Percentiles rank a stretch among this genome's conserved stretches.
Evolutionary conservation across 2,888 invertebrate species (phyloP).

Genomic region (Atherix ibis): DNA sequence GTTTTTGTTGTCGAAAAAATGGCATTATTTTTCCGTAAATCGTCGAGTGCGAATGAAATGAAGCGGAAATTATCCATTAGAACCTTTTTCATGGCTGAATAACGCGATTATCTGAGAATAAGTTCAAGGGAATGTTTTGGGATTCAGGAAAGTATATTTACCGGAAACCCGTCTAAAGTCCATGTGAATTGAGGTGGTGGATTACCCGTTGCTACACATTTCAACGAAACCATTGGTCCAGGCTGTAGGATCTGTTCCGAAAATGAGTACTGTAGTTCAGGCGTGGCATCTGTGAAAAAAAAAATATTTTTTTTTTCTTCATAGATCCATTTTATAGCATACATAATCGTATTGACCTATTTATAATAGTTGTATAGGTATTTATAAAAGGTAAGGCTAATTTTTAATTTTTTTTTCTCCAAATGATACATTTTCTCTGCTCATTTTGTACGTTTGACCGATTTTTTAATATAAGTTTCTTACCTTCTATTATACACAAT

Average conservation of each 20-base stretch:
- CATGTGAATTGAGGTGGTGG: constrained; percentile 86
- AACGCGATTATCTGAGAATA: constrained; percentile 5
- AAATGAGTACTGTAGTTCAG: constrained; percentile 81
- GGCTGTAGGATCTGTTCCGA: constrained; percentile 84
- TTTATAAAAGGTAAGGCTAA: too few species aligned
- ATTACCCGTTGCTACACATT: constrained; percentile 88
- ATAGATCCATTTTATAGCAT: neutral
- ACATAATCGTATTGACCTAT: neutral
- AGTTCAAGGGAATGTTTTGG: neutral
- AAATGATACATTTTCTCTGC: too few species aligned
- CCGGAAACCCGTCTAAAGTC: constrained; percentile 77
- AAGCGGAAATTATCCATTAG: constrained; percentile 13
- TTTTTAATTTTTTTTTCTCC: too few species aligned
- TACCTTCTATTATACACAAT: too few species aligned
- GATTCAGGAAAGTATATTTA: constrained; percentile 36
- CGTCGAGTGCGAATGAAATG: constrained; percentile 8
- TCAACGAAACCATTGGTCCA: constrained; percentile 78
- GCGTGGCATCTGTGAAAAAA: constrained; percentile 65
- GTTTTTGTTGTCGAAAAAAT: too few species aligned
- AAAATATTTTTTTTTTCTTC: too few species aligned
- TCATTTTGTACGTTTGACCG: too few species aligned
- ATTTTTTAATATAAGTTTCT: too few species aligned
- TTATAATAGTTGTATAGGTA: neutral
- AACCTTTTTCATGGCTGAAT: constrained; percentile 10
- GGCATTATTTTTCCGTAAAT: too few species aligned